Percentiles rank a stretch among this genome's conserved stretches.
Evolutionary conservation across 2,888 invertebrate genomes (phyloP).

Genomic region (Rotaria magnacalcarata): DNA sequence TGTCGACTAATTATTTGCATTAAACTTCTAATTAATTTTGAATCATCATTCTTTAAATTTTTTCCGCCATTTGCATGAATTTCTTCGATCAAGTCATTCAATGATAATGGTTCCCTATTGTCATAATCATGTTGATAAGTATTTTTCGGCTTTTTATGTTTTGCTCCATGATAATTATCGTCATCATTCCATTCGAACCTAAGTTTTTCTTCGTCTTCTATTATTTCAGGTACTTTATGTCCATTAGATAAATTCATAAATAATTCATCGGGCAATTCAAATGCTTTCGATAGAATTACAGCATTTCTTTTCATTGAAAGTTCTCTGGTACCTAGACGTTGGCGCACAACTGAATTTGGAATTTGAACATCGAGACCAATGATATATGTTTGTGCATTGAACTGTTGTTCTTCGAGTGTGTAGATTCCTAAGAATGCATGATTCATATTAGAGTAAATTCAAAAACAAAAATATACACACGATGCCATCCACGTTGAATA

Average conservation of each 20-base stretch:
- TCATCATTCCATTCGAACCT: neutral
- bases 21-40: neutral
- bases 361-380: neutral
- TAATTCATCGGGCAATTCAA: slow-evolving; percentile 30
- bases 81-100: neutral
- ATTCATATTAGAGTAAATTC: neutral
- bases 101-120: neutral
- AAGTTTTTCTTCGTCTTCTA: neutral
- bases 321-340: neutral
- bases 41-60: neutral
- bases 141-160: neutral
- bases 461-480: neutral
- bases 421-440: neutral
- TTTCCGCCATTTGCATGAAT: slow-evolving; percentile 12
- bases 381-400: neutral
- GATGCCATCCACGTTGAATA: neutral
- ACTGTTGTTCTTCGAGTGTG: neutral
- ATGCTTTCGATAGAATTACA: neutral
- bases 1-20: neutral
- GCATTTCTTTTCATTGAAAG: neutral
- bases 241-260: neutral
- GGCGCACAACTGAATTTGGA: slow-evolving; percentile 5
- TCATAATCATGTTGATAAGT: neutral
- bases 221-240: neutral
- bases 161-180: neutral